A percentile compares a stretch with the other conserved stretches of the same genome.
phyloP scores from a whole-genome alignment of 2,888 invertebrate genomes.

The Branchipolynoe longqiensis region DNA sequence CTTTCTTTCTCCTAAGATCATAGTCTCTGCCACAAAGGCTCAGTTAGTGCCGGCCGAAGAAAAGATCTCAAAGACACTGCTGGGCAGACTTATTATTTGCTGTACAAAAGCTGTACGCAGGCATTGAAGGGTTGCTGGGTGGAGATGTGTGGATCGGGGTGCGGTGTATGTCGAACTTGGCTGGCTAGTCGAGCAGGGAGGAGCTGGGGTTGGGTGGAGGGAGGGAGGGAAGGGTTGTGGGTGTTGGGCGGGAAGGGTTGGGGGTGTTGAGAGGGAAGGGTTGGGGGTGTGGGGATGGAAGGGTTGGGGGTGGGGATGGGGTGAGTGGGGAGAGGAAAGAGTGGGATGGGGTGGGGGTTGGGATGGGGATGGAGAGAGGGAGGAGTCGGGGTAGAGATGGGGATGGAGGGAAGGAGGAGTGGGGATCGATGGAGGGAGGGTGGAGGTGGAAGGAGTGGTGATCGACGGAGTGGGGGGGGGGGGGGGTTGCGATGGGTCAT shows the following conservation, averaged over 20 bases:
- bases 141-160: no score
- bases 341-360: not conserved
- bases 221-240: not conserved
- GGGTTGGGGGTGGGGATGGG: not conserved
- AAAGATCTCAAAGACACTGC: slow-evolving; percentile 1
- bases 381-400: not conserved
- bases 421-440: no score
- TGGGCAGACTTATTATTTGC: slow-evolving; percentile 24
- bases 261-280: not conserved
- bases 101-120: slow-evolving; percentile 9
- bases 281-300: not conserved
- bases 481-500: no score
- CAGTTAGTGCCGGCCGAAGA: not conserved
- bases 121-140: no score
- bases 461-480: no score
- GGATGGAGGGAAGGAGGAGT: not conserved
- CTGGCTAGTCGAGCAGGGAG: no score
- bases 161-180: no score
- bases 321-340: not conserved
- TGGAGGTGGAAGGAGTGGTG: no score
- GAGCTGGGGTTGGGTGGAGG: not conserved
- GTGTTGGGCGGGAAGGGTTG: not conserved
- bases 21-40: no score
- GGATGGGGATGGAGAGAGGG: not conserved
- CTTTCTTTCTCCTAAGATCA: no score